These are phyloP conservation scores for Chrysochloris asiatica DNA, from an alignment of 2,113 vertebrate species.

Conservation along the genomic window DNA sequence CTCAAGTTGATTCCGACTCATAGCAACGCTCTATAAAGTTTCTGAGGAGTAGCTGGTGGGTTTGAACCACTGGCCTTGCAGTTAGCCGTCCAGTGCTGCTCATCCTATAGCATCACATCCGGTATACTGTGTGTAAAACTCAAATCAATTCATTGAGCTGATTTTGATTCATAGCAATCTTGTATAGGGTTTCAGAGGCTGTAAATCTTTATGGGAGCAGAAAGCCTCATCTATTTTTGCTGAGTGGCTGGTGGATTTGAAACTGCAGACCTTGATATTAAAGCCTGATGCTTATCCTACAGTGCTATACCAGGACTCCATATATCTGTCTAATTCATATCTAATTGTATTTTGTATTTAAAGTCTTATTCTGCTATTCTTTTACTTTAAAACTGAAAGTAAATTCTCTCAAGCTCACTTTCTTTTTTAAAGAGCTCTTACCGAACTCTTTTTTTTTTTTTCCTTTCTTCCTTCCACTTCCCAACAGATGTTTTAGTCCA, in stretches of 20 bases:
- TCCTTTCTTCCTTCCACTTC: conserved; percentile 36
- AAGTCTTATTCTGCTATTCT: neutral
- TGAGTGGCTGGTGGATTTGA: no score
- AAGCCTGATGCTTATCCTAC: no score
- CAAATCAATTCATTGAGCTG: neutral
- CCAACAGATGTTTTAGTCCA: conserved; percentile 30
- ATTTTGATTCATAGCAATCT: neutral
- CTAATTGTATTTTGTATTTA: neutral
- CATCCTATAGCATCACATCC: no score
- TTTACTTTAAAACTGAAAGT: conserved; percentile 55
- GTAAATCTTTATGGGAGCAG: no score
- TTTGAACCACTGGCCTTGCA: no score
- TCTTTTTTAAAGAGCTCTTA: conserved; percentile 28
- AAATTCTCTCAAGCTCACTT: conserved; percentile 33
- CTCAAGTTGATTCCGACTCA: no score
- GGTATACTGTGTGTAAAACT: neutral
- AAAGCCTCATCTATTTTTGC: conserved; percentile 31
- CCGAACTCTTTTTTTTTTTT: conserved; percentile 29
- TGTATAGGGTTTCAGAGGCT: no score
- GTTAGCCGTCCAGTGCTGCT: no score
- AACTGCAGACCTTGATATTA: no score
- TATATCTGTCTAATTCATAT: neutral
- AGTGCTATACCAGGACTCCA: no score
- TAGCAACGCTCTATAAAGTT: no score
- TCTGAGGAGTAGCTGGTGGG: no score